Evolutionary conservation across 2,113 vertebrate species (phyloP), one percentile per base, ranked within the genome.

Genomic region (Ceyx melanurus): DNA sequence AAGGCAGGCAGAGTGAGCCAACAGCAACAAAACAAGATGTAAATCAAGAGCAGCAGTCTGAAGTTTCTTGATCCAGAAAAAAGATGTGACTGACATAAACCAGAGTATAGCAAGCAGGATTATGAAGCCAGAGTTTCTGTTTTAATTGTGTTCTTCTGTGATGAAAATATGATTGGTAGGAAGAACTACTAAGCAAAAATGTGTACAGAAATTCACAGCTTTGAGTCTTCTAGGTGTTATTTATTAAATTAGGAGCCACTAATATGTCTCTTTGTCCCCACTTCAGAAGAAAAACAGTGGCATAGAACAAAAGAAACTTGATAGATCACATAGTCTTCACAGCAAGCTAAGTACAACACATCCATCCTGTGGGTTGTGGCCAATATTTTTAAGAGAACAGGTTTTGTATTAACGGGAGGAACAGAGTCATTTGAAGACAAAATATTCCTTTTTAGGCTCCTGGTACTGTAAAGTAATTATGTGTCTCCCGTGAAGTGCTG

Each of bases 71-170:
- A 50, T 85, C 42, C 81, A 94, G 78, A 75, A 92, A 71, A 71
- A 86, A 67, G 31, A 87, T 84, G 43, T 10, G 15, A 67, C 40
- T 81, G 84, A 78, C 80, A 77, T 37, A 79, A 73, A 78, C 13
- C 43, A 72, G 48, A 89, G 43, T 57, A 65, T 28, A 76, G 31
- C 43, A 87, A 92, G 54, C 18, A 66, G 29, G 33, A 42, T 46
- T 71, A 61, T 61, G 68, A 81, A 91, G n/a, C 50, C 54, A 94
- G 82, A 92, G 35, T 35, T 92, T 92, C 74, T 82, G 84, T 87
- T 93, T 91, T 65, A 56, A 72, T 53, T 0, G 0, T 53, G 56
- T 45, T 89, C 77, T 71, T 88, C 77, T 71, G 13, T 82, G 58
- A 62, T 85, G 81, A 79, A 85, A 85, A 87, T 57, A 65, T 1